Percentiles rank a stretch among this genome's conserved stretches.
These are phyloP conservation scores for Epinotia ramella DNA, from an alignment of 2,888 invertebrate species.

Conservation along the genomic window DNA sequence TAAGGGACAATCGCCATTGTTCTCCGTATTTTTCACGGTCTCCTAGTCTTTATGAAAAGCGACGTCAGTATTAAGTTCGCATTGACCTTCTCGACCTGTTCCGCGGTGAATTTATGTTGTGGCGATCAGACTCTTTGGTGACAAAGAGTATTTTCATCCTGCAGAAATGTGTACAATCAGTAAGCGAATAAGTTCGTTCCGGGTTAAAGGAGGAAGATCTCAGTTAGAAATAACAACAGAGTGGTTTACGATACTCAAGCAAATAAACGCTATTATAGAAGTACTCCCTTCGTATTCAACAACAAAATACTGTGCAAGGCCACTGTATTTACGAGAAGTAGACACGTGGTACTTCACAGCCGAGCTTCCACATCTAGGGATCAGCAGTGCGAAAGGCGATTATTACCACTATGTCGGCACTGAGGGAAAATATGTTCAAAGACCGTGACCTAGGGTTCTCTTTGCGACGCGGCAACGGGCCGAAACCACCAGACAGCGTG, in stretches of 20 bases:
- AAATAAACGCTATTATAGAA: slow-evolving; percentile 26
- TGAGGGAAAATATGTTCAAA: slow-evolving; percentile 76
- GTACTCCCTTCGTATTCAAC: slow-evolving; percentile 48
- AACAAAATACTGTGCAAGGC: slow-evolving; percentile 53
- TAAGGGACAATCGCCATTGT: slow-evolving; percentile 60
- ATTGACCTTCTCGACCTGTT: slow-evolving; percentile 59
- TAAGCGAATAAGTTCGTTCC: neutral
- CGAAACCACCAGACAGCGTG: slow-evolving; percentile 82
- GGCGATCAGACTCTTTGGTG: slow-evolving; percentile 50
- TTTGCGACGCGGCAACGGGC: slow-evolving; percentile 73
- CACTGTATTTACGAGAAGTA: slow-evolving; percentile 49
- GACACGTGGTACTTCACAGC: slow-evolving; percentile 57
- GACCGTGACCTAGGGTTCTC: slow-evolving; percentile 79
- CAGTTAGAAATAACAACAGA: slow-evolving; percentile 24
- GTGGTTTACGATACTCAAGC: slow-evolving; percentile 2
- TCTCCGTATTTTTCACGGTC: slow-evolving; percentile 57
- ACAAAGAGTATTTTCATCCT: slow-evolving; percentile 45
- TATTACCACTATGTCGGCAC: slow-evolving; percentile 52
- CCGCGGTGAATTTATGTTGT: slow-evolving; percentile 40
- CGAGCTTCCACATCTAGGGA: slow-evolving; percentile 55
- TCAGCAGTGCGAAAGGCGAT: slow-evolving; percentile 58
- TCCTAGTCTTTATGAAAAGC: slow-evolving; percentile 58
- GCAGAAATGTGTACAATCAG: neutral
- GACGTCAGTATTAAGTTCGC: slow-evolving; percentile 54
- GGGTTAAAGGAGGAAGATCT: neutral